A percentile compares a stretch with the other conserved stretches of the same genome.
phyloP scores from a whole-genome alignment of 2,888 invertebrate species.

The Campoplex capitator region DNA sequence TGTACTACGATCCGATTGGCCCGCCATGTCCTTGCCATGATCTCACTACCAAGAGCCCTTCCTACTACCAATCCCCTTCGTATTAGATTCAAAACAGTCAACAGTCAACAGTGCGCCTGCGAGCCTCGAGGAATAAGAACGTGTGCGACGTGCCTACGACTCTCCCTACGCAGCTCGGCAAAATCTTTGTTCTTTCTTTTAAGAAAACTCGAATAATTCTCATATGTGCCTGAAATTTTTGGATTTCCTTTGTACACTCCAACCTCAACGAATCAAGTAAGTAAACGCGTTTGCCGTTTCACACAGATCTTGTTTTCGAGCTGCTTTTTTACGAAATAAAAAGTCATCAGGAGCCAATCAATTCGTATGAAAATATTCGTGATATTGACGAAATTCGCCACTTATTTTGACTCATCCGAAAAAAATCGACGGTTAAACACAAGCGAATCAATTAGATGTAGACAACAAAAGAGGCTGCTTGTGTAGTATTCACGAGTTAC shows the following conservation, averaged over 20 bases:
- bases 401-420: neutral
- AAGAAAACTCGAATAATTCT: neutral
- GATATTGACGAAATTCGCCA: neutral
- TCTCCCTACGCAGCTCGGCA: neutral
- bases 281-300: neutral
- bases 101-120: neutral
- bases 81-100: conserved; percentile 6
- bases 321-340: neutral
- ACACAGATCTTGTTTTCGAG: neutral
- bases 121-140: neutral
- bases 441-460: neutral
- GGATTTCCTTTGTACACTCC: neutral
- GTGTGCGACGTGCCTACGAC: neutral
- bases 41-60: neutral
- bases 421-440: neutral
- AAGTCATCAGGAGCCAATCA: neutral
- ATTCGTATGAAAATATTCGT: neutral
- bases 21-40: neutral
- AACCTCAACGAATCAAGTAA: neutral
- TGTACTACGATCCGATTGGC: neutral
- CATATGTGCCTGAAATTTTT: neutral
- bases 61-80: neutral
- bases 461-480: neutral
- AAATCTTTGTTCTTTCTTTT: neutral
- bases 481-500: neutral